These are phyloP conservation scores for Pseudolycoriella hygida DNA, from an alignment of 2,888 invertebrate species.

Conservation along the genomic window DNA sequence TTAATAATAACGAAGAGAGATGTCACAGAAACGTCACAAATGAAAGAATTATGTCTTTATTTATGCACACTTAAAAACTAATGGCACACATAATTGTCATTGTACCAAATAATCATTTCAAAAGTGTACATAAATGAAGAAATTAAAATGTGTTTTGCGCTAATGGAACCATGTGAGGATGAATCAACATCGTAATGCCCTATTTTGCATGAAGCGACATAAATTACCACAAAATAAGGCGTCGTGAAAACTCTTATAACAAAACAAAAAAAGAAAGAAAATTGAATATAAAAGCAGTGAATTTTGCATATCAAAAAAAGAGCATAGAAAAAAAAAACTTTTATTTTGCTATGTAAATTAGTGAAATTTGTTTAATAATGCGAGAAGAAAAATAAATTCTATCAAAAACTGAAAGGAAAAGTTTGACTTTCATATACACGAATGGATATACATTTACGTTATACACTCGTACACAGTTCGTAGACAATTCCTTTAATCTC, in stretches of 20 bases:
- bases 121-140: background rate
- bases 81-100: no score
- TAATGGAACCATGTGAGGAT: slow-evolving; percentile 50
- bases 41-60: background rate
- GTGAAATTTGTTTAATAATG: background rate
- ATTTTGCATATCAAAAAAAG: slow-evolving; percentile 1
- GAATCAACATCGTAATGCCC: slow-evolving; percentile 38
- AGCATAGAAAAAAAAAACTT: background rate
- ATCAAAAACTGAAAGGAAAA: background rate
- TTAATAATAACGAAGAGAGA: no score
- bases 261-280: background rate
- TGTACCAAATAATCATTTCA: background rate
- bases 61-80: background rate
- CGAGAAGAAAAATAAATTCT: background rate
- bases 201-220: slow-evolving; percentile 61
- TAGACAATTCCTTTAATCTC: no score
- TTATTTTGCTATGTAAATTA: background rate
- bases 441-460: background rate
- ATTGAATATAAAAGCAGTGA: background rate
- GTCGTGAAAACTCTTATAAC: slow-evolving; percentile 9
- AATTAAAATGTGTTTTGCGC: background rate
- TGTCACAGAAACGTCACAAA: no score
- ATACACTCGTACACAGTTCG: background rate
- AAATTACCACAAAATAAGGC: slow-evolving; percentile 9
- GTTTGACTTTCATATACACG: background rate